Evolutionary conservation across 2,113 vertebrate species (phyloP).

Genomic region (Zapus hudsonius): DNA sequence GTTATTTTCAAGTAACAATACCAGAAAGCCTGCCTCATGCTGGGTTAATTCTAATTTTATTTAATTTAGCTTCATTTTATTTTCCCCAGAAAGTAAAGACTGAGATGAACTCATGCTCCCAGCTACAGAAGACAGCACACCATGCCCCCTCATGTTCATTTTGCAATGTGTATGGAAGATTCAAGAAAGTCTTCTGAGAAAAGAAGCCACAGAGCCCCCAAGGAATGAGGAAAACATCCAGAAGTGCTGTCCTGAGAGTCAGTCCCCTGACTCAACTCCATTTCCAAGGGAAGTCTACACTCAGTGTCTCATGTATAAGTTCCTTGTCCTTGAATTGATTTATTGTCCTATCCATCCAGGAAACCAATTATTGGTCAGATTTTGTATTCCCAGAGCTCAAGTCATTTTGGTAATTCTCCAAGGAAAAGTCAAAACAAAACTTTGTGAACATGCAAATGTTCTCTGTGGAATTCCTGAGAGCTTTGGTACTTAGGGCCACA

Average conservation of each 20-base stretch:
- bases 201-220: neutral
- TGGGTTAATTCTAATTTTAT: constrained; percentile 66
- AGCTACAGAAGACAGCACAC: neutral
- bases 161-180: neutral
- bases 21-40: constrained; percentile 68
- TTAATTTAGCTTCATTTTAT: constrained; percentile 69
- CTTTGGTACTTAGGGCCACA: constrained; percentile 71
- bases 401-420: constrained; percentile 74
- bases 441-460: constrained; percentile 30
- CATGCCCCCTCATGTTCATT: neutral
- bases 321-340: constrained; percentile 68
- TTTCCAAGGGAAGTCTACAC: constrained; percentile 59
- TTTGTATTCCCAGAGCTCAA: constrained; percentile 81
- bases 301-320: constrained; percentile 59
- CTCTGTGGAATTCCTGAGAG: constrained; percentile 79
- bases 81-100: constrained; percentile 55
- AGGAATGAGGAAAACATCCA: neutral
- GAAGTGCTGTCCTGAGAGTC: neutral
- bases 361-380: constrained; percentile 78
- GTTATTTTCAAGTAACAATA: constrained; percentile 72
- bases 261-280: neutral
- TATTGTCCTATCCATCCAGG: constrained; percentile 70
- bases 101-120: constrained; percentile 34
- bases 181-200: constrained; percentile 38
- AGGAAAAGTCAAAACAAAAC: constrained; percentile 49